Base-by-base conservation (phyloP, 1,140 invertebrate species). In the Matsumurasca onukii region DNA sequence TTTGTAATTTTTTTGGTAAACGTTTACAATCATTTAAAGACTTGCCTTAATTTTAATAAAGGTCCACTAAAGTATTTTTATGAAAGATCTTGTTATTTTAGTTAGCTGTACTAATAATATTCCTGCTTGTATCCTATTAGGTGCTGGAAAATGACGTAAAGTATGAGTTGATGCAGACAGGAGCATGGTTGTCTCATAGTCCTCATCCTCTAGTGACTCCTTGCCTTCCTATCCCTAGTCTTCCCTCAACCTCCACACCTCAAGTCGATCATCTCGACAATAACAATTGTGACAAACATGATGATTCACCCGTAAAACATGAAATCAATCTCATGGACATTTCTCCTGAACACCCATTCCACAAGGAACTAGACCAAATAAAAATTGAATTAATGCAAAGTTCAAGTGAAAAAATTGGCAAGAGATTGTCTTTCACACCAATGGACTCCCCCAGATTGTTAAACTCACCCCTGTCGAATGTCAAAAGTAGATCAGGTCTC, bases 141-240 rank as follows among this genome's bases (percentile, higher is more conserved):
- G 73, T 74, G 34, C 67, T 74, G 67, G 73, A 72, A 59, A 57
- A 67, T 70, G 66, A 55, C 20, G 70, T 72, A 45, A 72, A 70
- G 30, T 74, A 70, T 68, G 69, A 70, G 39, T 55, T 73, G 39
- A 65, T 73, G 31, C 70, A 66, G 49, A 64, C 39, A 66, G 63
- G 31, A 22, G 59, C 31, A 24, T 65, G 31, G 62, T 24, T 65
- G 31, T 29, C 62, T 2, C 62, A 65, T 17, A 65, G 62, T 25
- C 31, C 31, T 30, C 39, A 22, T n/a, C n/a, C n/a, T n/a, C n/a
- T n/a, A n/a, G n/a, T n/a, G n/a, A n/a, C n/a, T n/a, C n/a, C n/a
- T n/a, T n/a, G n/a, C n/a, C n/a, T n/a, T n/a, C 55, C 25, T 27
- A 13, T 59, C 39, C 31, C 17, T 49, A 22, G 31, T 12, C 25